Evolutionary conservation across 2,113 vertebrate species (phyloP), one percentile per base, ranked within the genome.

Genomic region (Oxyruncus cristatus): DNA sequence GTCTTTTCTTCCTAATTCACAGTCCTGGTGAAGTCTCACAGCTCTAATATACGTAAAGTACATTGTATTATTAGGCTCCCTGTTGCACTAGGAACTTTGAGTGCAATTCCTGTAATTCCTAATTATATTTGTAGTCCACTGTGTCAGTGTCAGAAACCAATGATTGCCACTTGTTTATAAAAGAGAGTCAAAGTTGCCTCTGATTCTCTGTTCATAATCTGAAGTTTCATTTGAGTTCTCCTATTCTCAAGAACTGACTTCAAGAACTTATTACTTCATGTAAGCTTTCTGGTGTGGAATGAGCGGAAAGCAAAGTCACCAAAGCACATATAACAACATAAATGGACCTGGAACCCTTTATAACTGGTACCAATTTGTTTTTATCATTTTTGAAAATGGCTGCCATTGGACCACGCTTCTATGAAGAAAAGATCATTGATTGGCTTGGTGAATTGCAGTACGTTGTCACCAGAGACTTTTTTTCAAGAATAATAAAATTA

Each of bases 221-320:
- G 41, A 88, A 92, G 49, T 83, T 87, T 73, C 72, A 93, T 95
- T 85, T 78, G 78, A 95, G 73, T 87, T 33, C 63, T 85, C 44
- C 37, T 59, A 42, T 74, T 96, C 82, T 94, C 70, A 91, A 89
- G 88, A 91, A 77, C 35, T 70, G 86, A 71, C 35, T 88, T 49
- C 24, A 26, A 50, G 49, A 50, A 50, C 14, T 50, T 50, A 50
- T 78, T 93, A 67, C 82, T 86, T 92, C 85, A 56, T 80, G 62
- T 86, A 92, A 93, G 37, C 14, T 95, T 91, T 88, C 66, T 95
- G 94, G 93, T 89, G 80, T 30, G 50, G 62, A 96, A 97, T 95
- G 74, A 97, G 82, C 53, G 58, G 75, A 95, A 96, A 97, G 58
- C 63, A 95, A 89, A 56, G 58, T 88, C 83, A 74, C 30, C 72